Evolutionary conservation across 2,113 vertebrate genomes (phyloP).

Genomic region (Axis porcinus): DNA sequence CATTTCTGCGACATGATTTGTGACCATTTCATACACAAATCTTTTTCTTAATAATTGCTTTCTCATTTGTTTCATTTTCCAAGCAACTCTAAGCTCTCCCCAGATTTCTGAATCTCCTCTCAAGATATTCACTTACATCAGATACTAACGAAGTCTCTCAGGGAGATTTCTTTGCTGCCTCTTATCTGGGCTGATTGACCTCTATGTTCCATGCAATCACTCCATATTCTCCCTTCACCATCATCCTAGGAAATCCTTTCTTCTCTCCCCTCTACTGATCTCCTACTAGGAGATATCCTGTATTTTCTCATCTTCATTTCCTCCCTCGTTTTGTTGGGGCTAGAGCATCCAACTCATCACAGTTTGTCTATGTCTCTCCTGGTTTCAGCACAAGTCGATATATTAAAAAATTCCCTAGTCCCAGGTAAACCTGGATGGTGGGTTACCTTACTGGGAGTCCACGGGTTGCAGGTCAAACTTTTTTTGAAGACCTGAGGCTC

Average conservation of each 20-base stretch:
- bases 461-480: neutral
- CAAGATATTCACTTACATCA: neutral
- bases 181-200: neutral
- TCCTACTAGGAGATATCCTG: neutral
- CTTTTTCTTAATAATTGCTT: neutral
- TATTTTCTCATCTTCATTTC: neutral
- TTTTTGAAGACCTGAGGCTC: neutral
- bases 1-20: neutral
- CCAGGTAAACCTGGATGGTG: neutral
- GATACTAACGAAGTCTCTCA: neutral
- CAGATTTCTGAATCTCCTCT: neutral
- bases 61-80: neutral
- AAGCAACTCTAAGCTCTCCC: neutral
- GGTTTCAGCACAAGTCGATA: neutral
- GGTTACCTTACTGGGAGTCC: neutral
- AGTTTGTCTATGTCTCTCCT: neutral
- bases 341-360: neutral
- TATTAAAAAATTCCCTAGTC: neutral
- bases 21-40: neutral
- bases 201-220: rapidly evolving
- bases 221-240: neutral
- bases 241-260: neutral
- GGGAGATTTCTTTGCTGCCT: neutral
- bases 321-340: neutral
- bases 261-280: neutral